Evolutionary conservation across 2,113 vertebrate species (phyloP), one percentile per base, ranked within the genome.

Genomic region (Catagonus wagneri): DNA sequence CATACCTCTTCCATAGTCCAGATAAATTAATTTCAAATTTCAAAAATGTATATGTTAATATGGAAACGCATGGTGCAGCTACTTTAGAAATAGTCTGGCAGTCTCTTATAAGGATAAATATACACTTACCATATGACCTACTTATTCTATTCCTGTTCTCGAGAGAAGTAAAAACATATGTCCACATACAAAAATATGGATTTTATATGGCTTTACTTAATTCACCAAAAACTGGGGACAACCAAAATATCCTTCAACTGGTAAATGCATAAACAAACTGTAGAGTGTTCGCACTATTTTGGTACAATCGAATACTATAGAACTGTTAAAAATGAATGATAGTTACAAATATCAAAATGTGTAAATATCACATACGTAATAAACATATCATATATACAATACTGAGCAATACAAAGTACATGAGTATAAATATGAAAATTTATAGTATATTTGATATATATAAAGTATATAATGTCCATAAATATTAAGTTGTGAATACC

Each of bases 11-110:
- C 16, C 36, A 52, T 12, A 87, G 25, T n/a, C 60, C 27, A 29
- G 23, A 14, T n/a, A 87, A 83, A 72, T 58, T 56, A 52, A 80
- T 95, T 89, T 96, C 34, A 93, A 69, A 88, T 83, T 58, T 58
- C 32, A 92, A 93, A 63, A 76, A 68, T 68, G 54, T 76, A n/a
- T 60, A 66, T 52, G 25, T 91, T 78, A 95, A 89, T 86, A 60
- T 19, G 36, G 4, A 76, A 89, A 90, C 93, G 29, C 27, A 86
- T 66, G 19, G 29, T 71, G 65, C 0, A 29, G 34, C 25, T 76
- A 74, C 74, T 93, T 97, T 93, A 85, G 61, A 93, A 91, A 89
- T 23, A 91, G 16, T 72, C 76, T 91, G 61, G 23, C 61, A 85
- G 29, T 65, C 50, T 78, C 66, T 88, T 83, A n/a, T 25, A 25